phyloP scores from a whole-genome alignment of 2,888 invertebrate genomes.

The Panorpa germanica region DNA sequence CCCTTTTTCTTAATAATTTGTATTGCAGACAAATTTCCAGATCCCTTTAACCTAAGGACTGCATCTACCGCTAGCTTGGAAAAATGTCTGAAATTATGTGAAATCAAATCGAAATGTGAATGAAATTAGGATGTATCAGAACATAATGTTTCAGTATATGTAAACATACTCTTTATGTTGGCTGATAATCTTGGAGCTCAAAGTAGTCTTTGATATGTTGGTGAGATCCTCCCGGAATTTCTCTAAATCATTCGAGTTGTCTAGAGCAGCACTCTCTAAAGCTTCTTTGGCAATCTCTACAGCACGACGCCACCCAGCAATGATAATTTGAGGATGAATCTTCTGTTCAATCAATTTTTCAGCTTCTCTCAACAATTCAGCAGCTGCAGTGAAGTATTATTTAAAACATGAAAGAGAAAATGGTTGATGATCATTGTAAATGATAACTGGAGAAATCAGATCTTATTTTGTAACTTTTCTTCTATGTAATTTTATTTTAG shows the following conservation, averaged over 20 bases:
- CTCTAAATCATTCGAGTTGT: conserved; percentile 61
- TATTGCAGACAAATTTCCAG: conserved; percentile 87
- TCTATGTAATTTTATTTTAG: too few relatives aligned
- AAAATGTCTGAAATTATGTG: conserved; percentile 41
- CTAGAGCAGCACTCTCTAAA: conserved; percentile 55
- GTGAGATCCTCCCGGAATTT: conserved; percentile 74
- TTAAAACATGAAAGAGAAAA: conserved; percentile 3
- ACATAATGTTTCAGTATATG: not conserved
- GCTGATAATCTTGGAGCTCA: conserved; percentile 93
- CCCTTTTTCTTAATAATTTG: conserved; percentile 97
- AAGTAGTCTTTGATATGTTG: conserved; percentile 93
- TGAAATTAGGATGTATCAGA: not conserved
- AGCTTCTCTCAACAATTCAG: conserved; percentile 87
- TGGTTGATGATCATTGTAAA: not conserved
- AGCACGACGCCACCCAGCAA: conserved; percentile 87
- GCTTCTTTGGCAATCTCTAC: conserved; percentile 69
- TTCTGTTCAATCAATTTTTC: conserved; percentile 86
- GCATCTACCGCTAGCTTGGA: conserved; percentile 91
- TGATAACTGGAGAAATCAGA: too few relatives aligned
- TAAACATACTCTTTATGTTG: conserved; percentile 77
- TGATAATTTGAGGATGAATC: conserved; percentile 95
- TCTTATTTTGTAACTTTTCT: too few relatives aligned
- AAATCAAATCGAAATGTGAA: not conserved
- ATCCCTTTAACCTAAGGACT: conserved; percentile 87
- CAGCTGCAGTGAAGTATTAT: conserved; percentile 54